Percentiles rank a stretch among this genome's conserved stretches.
Conservation (phyloP, 2,888 invertebrate genomes). For the Caenorhabditis auriculariae region DNA sequence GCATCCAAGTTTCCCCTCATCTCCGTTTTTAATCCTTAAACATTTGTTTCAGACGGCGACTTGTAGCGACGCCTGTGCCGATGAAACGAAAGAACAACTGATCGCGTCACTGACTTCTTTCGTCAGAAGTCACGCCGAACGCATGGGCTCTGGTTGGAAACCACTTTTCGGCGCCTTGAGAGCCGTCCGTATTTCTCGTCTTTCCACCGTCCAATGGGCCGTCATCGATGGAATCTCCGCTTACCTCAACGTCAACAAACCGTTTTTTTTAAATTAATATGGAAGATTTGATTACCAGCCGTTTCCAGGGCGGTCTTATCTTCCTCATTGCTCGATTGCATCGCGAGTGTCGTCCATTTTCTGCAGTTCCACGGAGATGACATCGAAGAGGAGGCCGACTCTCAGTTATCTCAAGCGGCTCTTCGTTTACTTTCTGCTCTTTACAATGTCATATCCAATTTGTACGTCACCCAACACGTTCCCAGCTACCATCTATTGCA, state of each 20-base stretch:
- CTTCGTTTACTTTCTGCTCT: slow-evolving; percentile 37
- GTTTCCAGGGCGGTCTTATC: slow-evolving; percentile 36
- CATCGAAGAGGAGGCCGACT: slow-evolving; percentile 9
- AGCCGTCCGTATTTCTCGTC: slow-evolving; percentile 72
- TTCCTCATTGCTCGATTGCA: slow-evolving; percentile 46
- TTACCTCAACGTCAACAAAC: slow-evolving; percentile 88
- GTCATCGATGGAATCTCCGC: slow-evolving; percentile 85
- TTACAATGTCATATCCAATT: slow-evolving; percentile 36
- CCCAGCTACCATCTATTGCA: slow-evolving; percentile 45
- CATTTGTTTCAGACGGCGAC: slow-evolving; percentile 17
- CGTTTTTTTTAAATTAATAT: slow-evolving; percentile 72
- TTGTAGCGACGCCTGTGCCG: slow-evolving; percentile 87
- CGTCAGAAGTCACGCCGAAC: slow-evolving; percentile 78
- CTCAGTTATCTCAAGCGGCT: slow-evolving; percentile 26
- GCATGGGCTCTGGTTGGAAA: slow-evolving; percentile 72
- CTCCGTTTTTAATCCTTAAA: not conserved
- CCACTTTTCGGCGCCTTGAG: slow-evolving; percentile 89
- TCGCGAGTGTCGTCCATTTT: slow-evolving; percentile 51
- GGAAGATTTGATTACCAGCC: slow-evolving; percentile 73
- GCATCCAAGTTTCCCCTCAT: not conserved
- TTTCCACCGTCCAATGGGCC: slow-evolving; percentile 60
- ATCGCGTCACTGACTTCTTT: slow-evolving; percentile 92
- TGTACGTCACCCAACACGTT: slow-evolving; percentile 42
- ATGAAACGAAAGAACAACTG: slow-evolving; percentile 87
- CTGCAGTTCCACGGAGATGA: slow-evolving; percentile 36